Percentiles rank a stretch among this genome's conserved stretches.
These are phyloP conservation scores for Tanytarsus gracilentus DNA, from an alignment of 2,888 invertebrate species.

Conservation along the genomic window DNA sequence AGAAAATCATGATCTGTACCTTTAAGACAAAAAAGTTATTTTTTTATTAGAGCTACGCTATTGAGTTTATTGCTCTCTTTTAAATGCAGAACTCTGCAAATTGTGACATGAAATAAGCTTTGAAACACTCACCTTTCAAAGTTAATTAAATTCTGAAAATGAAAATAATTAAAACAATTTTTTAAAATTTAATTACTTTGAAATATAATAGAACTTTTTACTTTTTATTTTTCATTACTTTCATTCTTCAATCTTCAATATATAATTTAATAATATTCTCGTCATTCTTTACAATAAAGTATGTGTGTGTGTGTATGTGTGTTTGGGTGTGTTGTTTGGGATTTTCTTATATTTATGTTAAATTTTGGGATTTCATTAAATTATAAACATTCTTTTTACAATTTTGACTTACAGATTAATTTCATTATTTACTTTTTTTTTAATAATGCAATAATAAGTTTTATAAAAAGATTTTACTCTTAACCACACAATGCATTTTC, in stretches of 20 bases:
- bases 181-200: too few relatives aligned
- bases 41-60: too few relatives aligned
- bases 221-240: conserved; percentile 19
- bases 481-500: too few relatives aligned
- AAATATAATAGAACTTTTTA: conserved; percentile 26
- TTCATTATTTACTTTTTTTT: too few relatives aligned
- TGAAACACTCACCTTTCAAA: neutral
- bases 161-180: too few relatives aligned
- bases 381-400: neutral
- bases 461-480: too few relatives aligned
- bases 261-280: conserved; percentile 19
- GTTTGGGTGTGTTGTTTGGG: too few relatives aligned
- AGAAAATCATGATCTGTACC: too few relatives aligned
- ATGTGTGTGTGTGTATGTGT: conserved; percentile 13
- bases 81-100: neutral
- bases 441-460: too few relatives aligned
- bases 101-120: neutral
- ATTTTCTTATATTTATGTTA: neutral
- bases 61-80: too few relatives aligned
- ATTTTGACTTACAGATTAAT: too few relatives aligned
- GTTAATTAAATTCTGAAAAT: neutral
- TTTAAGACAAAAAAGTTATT: too few relatives aligned
- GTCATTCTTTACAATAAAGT: conserved; percentile 12
- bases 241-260: conserved; percentile 19
- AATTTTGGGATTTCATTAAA: conserved; percentile 4